Conservation (phyloP, 2,797 vertebrate genomes). For the Ataeniobius toweri region DNA sequence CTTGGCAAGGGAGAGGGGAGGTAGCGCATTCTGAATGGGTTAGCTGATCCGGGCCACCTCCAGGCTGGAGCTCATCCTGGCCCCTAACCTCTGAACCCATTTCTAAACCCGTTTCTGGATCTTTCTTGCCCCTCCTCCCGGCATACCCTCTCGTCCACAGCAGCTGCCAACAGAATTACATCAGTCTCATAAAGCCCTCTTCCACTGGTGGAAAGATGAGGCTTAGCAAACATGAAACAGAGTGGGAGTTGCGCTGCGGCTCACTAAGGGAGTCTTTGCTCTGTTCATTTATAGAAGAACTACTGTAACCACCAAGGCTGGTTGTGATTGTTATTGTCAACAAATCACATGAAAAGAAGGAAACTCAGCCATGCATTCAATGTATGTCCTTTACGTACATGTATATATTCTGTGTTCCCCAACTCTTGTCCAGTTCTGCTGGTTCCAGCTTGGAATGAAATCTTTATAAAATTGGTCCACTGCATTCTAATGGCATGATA, state of each 20-base stretch:
- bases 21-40: slow-evolving; percentile 8
- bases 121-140: slow-evolving; percentile 19
- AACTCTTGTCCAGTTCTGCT: neutral
- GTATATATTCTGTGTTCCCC: neutral
- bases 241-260: slow-evolving; percentile 24
- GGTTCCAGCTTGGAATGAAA: neutral
- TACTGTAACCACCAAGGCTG: slow-evolving; percentile 4
- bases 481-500: neutral
- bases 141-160: slow-evolving; percentile 50
- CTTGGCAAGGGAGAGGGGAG: slow-evolving; percentile 23
- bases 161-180: slow-evolving; percentile 75
- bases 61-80: slow-evolving; percentile 66
- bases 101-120: slow-evolving; percentile 21
- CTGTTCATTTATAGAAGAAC: neutral
- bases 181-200: slow-evolving; percentile 61
- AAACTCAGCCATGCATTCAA: neutral
- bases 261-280: slow-evolving; percentile 15
- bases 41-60: slow-evolving; percentile 63
- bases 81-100: slow-evolving; percentile 62
- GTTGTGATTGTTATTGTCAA: slow-evolving; percentile 1
- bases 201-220: slow-evolving; percentile 34
- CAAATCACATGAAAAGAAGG: neutral
- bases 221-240: slow-evolving; percentile 47
- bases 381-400: neutral
- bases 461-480: neutral